A percentile compares a stretch with the other conserved stretches of the same genome.
Evolutionary conservation across 2,888 invertebrate species (phyloP).

Genomic region (Octodonta nipae): DNA sequence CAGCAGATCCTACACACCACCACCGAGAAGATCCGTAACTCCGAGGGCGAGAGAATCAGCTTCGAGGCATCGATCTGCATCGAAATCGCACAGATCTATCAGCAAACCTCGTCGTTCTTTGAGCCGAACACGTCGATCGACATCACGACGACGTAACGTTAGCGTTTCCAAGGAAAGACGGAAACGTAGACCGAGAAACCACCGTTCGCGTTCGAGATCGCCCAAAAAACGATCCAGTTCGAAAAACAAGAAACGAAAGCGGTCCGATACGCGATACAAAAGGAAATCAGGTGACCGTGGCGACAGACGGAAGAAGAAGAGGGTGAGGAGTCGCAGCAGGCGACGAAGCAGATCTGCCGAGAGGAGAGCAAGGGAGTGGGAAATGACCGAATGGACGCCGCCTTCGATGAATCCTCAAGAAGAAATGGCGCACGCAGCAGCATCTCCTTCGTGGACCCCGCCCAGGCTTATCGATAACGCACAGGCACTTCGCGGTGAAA

Average conservation of each 20-base stretch:
- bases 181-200: constrained; percentile 18
- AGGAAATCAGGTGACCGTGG: constrained; percentile 32
- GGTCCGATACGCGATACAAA: constrained; percentile 25
- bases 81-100: constrained; percentile 14
- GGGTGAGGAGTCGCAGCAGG: constrained; percentile 29
- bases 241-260: constrained; percentile 26
- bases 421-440: constrained; percentile 25
- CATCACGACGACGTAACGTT: constrained; percentile 15
- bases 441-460: constrained; percentile 48
- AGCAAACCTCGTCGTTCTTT: constrained; percentile 18
- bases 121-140: constrained; percentile 20
- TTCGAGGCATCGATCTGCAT: background rate
- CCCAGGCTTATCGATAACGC: constrained; percentile 35
- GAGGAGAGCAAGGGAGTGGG: constrained; percentile 21
- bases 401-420: constrained; percentile 48
- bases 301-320: constrained; percentile 18
- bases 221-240: constrained; percentile 14
- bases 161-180: constrained; percentile 19
- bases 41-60: constrained; percentile 14
- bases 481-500: constrained; percentile 35
- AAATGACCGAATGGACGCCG: constrained; percentile 36
- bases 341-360: constrained; percentile 26
- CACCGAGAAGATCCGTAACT: constrained; percentile 23
- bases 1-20: constrained; percentile 24
- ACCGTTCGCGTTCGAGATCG: constrained; percentile 21